Evolutionary conservation across 1,140 invertebrate species (phyloP).

Genomic region (Pseudomyrmex concolor): DNA sequence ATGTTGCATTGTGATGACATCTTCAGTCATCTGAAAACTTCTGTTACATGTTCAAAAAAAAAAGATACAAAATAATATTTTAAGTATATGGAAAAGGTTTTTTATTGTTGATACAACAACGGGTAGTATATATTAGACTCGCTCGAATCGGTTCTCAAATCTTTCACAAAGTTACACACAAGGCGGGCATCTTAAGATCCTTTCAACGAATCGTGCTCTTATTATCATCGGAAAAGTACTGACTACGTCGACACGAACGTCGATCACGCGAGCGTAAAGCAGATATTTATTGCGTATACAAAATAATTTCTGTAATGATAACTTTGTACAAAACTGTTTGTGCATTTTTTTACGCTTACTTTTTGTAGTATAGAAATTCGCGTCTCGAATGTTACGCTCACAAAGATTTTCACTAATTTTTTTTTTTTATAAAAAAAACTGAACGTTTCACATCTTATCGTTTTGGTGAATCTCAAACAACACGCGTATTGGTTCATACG

Average conservation of each 20-base stretch:
- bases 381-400: neutral
- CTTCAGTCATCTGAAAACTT: too few species aligned
- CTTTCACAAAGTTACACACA: constrained; percentile 2
- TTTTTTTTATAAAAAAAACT: neutral
- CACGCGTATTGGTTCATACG: neutral
- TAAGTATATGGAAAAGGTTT: neutral
- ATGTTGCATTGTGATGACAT: neutral
- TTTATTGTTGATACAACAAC: neutral
- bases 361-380: neutral
- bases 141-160: neutral
- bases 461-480: neutral
- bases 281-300: neutral
- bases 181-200: neutral
- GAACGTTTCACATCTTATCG: neutral
- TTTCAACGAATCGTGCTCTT: constrained; percentile 17
- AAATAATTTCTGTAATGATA: constrained; percentile 4
- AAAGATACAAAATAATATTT: neutral
- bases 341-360: neutral
- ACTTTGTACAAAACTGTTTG: neutral
- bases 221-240: constrained; percentile 47
- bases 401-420: too few species aligned
- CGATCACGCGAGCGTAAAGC: constrained; percentile 45
- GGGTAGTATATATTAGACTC: neutral
- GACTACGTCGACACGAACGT: constrained; percentile 45
- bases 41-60: too few species aligned